Evolutionary conservation across 92 coral and sea anemone genomes (phyloP).

Genomic region (Porites evermanni): DNA sequence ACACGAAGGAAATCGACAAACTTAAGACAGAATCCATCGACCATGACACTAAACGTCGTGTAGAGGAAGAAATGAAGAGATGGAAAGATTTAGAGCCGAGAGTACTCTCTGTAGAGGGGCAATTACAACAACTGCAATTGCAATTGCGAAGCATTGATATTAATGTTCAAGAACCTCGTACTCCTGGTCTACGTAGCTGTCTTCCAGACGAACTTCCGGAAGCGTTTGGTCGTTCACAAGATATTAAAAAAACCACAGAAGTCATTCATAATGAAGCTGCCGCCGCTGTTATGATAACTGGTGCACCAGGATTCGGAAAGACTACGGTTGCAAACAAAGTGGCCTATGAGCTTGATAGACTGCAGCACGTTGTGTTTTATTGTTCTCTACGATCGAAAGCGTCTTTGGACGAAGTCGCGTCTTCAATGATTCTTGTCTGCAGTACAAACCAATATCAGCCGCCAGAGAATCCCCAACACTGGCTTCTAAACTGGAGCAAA

Average conservation of each 20-base stretch:
- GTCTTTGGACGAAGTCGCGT: background rate
- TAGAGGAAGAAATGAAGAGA: background rate
- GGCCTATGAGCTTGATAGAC: slow-evolving; percentile 7
- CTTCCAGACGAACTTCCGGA: slow-evolving; percentile 22
- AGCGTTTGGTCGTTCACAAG: slow-evolving; percentile 22
- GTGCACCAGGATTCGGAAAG: slow-evolving; percentile 60
- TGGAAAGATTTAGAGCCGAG: background rate
- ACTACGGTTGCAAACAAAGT: slow-evolving; percentile 48
- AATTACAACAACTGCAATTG: background rate
- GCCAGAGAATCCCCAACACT: background rate
- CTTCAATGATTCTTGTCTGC: slow-evolving; percentile 1
- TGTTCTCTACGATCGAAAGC: background rate
- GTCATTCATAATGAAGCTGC: background rate
- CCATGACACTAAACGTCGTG: background rate
- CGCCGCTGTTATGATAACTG: slow-evolving; percentile 37
- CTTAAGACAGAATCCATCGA: slow-evolving; percentile 47
- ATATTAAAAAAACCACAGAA: background rate
- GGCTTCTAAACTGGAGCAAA: slow-evolving; percentile 35
- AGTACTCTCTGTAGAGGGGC: background rate
- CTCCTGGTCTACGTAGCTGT: background rate
- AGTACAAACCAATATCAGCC: slow-evolving; percentile 6
- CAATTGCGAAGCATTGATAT: background rate
- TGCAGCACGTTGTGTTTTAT: background rate
- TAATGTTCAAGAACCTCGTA: background rate
- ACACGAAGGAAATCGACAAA: slow-evolving; percentile 24